Base-by-base conservation (phyloP, 2,888 invertebrate genomes). In the Oxystoma pomonae region DNA sequence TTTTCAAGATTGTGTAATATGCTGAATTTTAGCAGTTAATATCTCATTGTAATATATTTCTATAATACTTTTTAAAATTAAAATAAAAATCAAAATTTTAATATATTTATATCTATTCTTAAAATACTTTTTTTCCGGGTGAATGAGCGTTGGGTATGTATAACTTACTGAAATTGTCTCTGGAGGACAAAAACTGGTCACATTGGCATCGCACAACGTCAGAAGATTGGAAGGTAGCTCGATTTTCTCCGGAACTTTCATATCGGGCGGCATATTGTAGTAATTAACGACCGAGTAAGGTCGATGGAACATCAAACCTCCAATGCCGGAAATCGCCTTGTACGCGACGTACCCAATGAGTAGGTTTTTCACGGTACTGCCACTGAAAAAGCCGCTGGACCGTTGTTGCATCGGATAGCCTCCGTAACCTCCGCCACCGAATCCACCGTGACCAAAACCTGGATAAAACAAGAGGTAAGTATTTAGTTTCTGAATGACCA, bases 241-340 rank as follows among this genome's bases (percentile, higher is more conserved):
- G 2, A 79, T 76, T 65, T 78, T 75, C 61, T 76, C 72, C 16
- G 53, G 53, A 1, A 66, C 57, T 16, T 73, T 71, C 2, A 70
- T 70, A 52, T 71, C 69, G 22, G 75, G 70, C 0, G 76, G 76
- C 63, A 73, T 72, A 62, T 78, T 78, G 67, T 78, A 76, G 61
- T 77, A 74, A 65, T 78, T 77, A 63, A 78, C 75, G 1, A 78
- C 77, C 17, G 73, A 71, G 69, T 77, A 76, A 2, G 74, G 73
- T 57, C 69, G 65, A 50, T 63, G 69, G 21, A 57, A 57, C 20
- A 57, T n/a, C 1, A 60, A 60, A 9, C 70, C 66, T 2, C 69
- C 68, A 16, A 72, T 61, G 1, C 73, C 73, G 12, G 71, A 72
- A 50, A 71, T 68, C 53, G 74, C 63, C 65, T 75, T 71, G 73